Conservation (phyloP, 1,140 invertebrate species). For the Neuroterus valhalla region DNA sequence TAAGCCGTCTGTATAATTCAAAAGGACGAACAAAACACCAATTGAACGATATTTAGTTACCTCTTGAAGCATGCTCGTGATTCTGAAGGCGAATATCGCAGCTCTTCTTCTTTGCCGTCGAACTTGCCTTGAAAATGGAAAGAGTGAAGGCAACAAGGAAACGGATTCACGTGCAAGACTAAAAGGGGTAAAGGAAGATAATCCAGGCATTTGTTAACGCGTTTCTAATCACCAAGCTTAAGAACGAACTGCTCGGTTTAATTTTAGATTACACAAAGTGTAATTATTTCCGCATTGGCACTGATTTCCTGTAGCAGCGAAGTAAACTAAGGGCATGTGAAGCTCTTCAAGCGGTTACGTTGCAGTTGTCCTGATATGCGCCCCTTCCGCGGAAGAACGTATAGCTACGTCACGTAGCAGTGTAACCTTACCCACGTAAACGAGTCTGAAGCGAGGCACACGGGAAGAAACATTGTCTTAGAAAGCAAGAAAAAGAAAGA, state of each 20-base stretch:
- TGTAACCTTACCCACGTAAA: conserved; percentile 63
- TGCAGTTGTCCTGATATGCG: background rate
- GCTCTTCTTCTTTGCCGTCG: background rate
- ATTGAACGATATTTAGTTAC: conserved; percentile 4
- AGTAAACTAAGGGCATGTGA: background rate
- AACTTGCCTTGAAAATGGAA: background rate
- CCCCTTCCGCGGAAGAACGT: background rate
- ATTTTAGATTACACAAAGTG: background rate
- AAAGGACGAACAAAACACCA: background rate
- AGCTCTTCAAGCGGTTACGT: background rate
- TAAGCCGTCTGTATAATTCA: conserved; percentile 10
- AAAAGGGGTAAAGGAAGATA: conserved; percentile 40
- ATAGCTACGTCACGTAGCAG: background rate
- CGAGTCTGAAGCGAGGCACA: conserved; percentile 39
- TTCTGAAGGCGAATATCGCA: background rate
- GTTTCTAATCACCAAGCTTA: conserved; percentile 54
- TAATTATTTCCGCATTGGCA: background rate
- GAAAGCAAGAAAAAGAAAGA: too few relatives aligned
- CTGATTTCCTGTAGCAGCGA: background rate
- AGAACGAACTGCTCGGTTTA: too few relatives aligned
- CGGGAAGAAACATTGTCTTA: conserved; percentile 49
- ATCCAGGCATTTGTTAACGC: conserved; percentile 61
- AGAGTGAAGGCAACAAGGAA: conserved; percentile 41
- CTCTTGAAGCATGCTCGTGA: background rate
- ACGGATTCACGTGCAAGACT: conserved; percentile 31